Conservation (phyloP, 2,797 vertebrate genomes). For the Artibeus lituratus region DNA sequence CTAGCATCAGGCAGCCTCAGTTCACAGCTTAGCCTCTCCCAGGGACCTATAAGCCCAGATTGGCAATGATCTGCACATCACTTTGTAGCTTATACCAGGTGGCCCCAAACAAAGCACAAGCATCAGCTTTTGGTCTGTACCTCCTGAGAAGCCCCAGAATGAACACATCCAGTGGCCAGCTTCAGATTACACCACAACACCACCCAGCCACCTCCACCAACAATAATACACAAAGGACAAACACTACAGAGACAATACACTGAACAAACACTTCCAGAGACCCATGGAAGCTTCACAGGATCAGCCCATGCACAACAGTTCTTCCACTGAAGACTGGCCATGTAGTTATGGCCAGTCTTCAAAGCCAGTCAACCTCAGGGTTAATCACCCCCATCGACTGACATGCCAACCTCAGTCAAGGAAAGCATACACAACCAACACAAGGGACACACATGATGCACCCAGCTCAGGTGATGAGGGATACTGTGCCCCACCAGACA, state of each 20-base stretch:
- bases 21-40: background rate
- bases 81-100: background rate
- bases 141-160: background rate
- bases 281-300: background rate
- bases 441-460: background rate
- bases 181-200: background rate
- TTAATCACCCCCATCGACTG: background rate
- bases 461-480: background rate
- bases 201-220: background rate
- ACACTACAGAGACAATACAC: background rate
- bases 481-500: background rate
- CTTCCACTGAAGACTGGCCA: background rate
- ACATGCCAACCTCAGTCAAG: background rate
- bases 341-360: background rate
- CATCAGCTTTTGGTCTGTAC: background rate
- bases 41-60: background rate
- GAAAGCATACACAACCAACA: background rate
- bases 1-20: background rate
- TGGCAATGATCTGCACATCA: background rate
- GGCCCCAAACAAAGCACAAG: background rate
- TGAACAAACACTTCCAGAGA: no score
- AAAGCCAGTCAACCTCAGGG: background rate
- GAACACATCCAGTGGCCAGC: background rate
- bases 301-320: background rate
- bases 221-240: background rate